A percentile compares a stretch with the other conserved stretches of the same genome.
These are phyloP conservation scores for Aspidapion aeneum DNA, from an alignment of 2,888 invertebrate genomes.

Conservation along the genomic window DNA sequence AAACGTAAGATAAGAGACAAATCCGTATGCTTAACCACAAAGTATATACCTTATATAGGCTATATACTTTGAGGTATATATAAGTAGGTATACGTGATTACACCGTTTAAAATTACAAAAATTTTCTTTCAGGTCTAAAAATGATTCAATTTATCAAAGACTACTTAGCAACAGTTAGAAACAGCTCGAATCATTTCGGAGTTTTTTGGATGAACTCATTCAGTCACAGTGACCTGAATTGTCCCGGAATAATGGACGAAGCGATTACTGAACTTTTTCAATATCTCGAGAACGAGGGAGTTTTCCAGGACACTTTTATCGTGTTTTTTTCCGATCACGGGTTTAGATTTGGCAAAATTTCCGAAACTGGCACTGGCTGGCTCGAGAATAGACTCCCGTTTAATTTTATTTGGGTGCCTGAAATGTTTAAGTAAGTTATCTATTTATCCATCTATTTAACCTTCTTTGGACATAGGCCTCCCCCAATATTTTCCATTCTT, in stretches of 20 bases:
- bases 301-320: constrained; percentile 61
- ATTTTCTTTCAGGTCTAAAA: constrained; percentile 46
- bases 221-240: constrained; percentile 68
- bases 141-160: constrained; percentile 65
- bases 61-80: too few relatives aligned
- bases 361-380: constrained; percentile 67
- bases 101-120: neutral
- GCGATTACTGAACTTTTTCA: neutral
- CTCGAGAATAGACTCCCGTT: constrained; percentile 77
- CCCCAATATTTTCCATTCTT: too few relatives aligned
- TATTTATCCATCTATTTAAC: neutral
- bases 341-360: constrained; percentile 67
- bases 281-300: neutral
- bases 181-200: constrained; percentile 64
- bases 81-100: too few relatives aligned
- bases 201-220: constrained; percentile 74
- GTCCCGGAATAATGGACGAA: constrained; percentile 62
- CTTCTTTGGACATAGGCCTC: too few relatives aligned
- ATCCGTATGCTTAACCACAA: too few relatives aligned
- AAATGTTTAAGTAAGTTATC: constrained; percentile 51
- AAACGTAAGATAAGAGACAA: too few relatives aligned
- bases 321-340: constrained; percentile 80
- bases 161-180: constrained; percentile 54
- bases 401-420: constrained; percentile 66
- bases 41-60: too few relatives aligned